Conservation (phyloP, 2,113 vertebrate species). For the Climacteris rufus region DNA sequence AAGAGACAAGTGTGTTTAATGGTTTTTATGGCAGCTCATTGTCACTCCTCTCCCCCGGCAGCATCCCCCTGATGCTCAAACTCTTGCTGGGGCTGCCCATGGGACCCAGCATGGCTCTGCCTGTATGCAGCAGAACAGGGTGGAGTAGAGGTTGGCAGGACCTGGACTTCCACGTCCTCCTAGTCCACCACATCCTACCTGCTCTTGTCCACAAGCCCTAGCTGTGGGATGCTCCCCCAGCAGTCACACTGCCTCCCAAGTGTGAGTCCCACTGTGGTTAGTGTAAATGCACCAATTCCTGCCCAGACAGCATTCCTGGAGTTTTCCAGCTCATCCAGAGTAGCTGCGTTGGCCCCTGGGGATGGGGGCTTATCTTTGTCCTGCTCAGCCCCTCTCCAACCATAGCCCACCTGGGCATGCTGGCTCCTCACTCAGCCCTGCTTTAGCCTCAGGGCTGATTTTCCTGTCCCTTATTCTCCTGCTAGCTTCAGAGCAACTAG, state of each 20-base stretch:
- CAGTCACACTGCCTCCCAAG: rapidly evolving
- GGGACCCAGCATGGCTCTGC: neutral
- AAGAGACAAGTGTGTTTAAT: neutral
- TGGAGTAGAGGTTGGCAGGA: neutral
- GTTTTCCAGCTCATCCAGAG: neutral
- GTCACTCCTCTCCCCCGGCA: neutral
- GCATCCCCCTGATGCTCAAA: rapidly evolving
- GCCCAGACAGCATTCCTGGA: neutral
- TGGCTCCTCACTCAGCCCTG: rapidly evolving
- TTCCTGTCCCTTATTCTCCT: neutral
- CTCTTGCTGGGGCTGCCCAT: neutral
- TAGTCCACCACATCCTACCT: neutral
- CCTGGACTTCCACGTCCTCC: neutral
- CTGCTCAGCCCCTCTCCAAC: neutral
- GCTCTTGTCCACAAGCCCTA: neutral
- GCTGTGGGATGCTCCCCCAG: neutral
- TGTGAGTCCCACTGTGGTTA: neutral
- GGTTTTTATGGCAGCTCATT: neutral
- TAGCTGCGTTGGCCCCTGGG: neutral
- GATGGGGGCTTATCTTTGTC: rapidly evolving
- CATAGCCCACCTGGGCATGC: neutral
- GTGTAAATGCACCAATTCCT: neutral
- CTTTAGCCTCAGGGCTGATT: neutral
- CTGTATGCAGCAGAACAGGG: neutral
- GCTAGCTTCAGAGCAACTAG: neutral